Conservation (phyloP, 1,140 invertebrate species). For the Uloborus diversus region DNA sequence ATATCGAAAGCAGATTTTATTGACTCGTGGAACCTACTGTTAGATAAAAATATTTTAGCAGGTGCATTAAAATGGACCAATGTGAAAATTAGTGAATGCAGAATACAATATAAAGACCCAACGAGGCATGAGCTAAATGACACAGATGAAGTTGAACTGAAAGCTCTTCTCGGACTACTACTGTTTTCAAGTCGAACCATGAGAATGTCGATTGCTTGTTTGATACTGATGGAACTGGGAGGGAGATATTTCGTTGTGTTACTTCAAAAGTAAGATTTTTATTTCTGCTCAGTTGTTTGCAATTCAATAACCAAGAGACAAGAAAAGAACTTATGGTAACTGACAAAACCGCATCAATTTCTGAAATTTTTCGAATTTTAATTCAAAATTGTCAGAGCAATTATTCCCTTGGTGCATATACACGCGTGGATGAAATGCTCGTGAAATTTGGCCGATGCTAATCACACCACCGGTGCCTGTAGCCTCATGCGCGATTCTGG, state of each 20-base stretch:
- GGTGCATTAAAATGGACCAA: not conserved
- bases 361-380: not conserved
- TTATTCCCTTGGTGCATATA: not conserved
- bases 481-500: too few relatives aligned
- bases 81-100: not conserved
- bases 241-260: not conserved
- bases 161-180: not conserved
- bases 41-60: not conserved
- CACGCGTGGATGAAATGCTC: not conserved
- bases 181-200: not conserved
- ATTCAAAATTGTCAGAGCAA: not conserved
- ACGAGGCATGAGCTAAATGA: not conserved
- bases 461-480: too few relatives aligned
- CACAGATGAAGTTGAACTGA: too few relatives aligned
- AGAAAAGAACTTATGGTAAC: not conserved
- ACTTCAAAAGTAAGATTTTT: not conserved
- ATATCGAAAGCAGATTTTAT: not conserved
- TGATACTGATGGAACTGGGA: not conserved
- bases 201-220: not conserved
- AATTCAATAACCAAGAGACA: not conserved
- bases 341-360: not conserved
- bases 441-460: not conserved
- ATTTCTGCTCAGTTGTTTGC: not conserved
- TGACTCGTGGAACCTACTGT: not conserved
- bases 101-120: not conserved